phyloP scores from a whole-genome alignment of 1,140 invertebrate genomes.

The Andrena cerasifolii region DNA sequence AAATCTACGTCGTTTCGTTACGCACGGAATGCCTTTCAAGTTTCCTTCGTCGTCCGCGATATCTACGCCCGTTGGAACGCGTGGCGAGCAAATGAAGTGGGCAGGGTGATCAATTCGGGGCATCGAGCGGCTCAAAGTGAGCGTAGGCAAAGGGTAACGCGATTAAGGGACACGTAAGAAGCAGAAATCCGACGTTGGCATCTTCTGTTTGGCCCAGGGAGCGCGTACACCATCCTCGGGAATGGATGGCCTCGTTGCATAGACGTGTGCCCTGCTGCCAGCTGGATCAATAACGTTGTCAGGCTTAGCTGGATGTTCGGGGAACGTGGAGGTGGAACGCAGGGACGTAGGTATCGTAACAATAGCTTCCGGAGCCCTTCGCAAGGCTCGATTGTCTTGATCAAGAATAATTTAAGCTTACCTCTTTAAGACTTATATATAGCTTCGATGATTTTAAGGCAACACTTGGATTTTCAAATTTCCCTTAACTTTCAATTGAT shows the following conservation, averaged over 20 bases:
- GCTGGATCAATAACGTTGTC: conserved; percentile 60
- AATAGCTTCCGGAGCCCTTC: conserved; percentile 28
- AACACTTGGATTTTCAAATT: background rate
- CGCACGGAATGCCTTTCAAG: no score
- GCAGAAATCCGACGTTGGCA: conserved; percentile 8
- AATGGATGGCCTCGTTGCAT: conserved; percentile 60
- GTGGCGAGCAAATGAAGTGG: background rate
- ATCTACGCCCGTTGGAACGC: background rate
- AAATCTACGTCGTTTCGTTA: no score
- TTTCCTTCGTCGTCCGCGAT: background rate
- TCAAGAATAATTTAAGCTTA: no score
- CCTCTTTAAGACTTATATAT: no score
- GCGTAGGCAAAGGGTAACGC: background rate
- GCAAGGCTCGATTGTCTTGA: background rate
- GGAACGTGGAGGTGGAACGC: conserved; percentile 30
- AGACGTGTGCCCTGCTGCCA: conserved; percentile 41
- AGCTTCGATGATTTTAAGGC: background rate
- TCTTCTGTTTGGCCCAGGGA: background rate
- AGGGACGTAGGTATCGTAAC: conserved; percentile 32
- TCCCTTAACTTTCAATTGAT: no score
- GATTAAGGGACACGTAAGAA: conserved; percentile 8
- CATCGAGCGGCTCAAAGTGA: background rate
- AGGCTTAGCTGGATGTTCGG: conserved; percentile 60
- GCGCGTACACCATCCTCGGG: conserved; percentile 6
- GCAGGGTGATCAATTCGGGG: background rate